Evolutionary conservation across 2,797 vertebrate species (phyloP), one percentile per base, ranked within the genome.

Genomic region (Diplodus puntazzo): DNA sequence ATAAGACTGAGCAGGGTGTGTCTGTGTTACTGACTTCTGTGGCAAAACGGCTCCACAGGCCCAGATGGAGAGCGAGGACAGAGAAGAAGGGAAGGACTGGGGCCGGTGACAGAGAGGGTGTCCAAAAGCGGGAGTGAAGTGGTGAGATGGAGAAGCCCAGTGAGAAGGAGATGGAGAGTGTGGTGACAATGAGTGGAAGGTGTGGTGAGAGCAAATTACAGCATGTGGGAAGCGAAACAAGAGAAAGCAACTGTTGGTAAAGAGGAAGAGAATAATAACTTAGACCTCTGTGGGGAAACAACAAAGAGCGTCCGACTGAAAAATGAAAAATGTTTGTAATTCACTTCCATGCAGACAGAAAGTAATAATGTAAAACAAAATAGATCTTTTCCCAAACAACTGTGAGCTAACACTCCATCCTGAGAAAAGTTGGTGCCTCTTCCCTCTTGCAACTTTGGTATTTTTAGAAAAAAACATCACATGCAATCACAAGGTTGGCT

Each of bases 1-100:
- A 73, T 80, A 20, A 14, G 53, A 63, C 27, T 4, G 8, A 39
- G 39, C 39, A 16, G 65, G 52, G 73, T 34, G 72, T 65, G 81
- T 79, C 75, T 9, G 5, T n/a, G 83, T 62, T 80, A 21, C 48
- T 77, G 20, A 57, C 64, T 53, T 13, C 82, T 81, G 73, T 64
- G 73, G 58, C 54, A 60, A 71, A 74, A 64, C 63, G 57, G 82
- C 77, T 81, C 87, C 85, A 84, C 81, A n/a, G 86, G 91, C 76
- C 86, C 88, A 89, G 89, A 92, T 88, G 89, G 91, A 87, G 81
- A 73, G 80, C 11, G 46, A 61, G 52, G 77, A 69, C 52, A 73
- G 55, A 17, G 27, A 43, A 42, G 45, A 58, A 42, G 54, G 52
- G 25, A 66, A 30, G 49, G 57, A 61, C 43, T 16, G 39, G 21